Percentiles rank a stretch among this genome's conserved stretches.
Conservation (phyloP, 2,113 vertebrate genomes). For the human (Homo sapiens) region GRCh38 chr5:40677001-40677500, state of each 20-base stretch:
- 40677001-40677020: neutral
- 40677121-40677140: constrained; percentile 9
- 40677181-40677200: neutral
- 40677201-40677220: neutral
- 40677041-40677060: neutral
- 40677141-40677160: neutral
- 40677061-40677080: neutral
- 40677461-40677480: neutral
- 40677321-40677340: neutral
- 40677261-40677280: neutral
- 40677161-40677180: neutral
- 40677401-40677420: neutral
- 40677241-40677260: neutral
- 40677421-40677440: neutral
- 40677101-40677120: neutral
- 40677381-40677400: neutral
- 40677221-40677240: neutral
- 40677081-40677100: neutral
- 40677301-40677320: neutral
- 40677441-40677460: neutral
- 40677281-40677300: neutral
- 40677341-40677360: neutral
- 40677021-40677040: neutral
- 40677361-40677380: neutral
- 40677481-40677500: neutral